Base-by-base conservation (phyloP, 2,113 vertebrate species). In the Arothron firmamentum region DNA sequence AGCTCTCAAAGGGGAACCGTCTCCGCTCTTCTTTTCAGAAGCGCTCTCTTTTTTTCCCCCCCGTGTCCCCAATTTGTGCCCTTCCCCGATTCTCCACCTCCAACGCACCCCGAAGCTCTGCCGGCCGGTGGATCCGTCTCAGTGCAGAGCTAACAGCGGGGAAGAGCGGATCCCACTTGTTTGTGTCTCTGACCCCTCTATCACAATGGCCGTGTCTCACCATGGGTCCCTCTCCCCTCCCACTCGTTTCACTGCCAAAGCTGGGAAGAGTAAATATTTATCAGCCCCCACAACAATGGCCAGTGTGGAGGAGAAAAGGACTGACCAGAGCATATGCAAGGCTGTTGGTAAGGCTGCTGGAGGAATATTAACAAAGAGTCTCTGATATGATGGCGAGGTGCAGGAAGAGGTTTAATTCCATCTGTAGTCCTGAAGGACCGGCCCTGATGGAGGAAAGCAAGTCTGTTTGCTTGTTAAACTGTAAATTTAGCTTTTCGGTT, bases 261-360 rank as follows among this genome's bases (percentile, higher is more conserved):
- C 92, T 93, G 93, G 92, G 92, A 94, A 94, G 90, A 90, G 91
- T 93, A 93, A 91, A 94, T 93, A 93, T 94, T 94, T 94, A 92
- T 90, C 90, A 85, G 82, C 71, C 79, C 82, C 62, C 68, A 82
- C 85, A 88, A 93, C 92, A 95, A 92, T 92, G 87, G 63, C 71
- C 61, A 50, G 87, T 83, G 66, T 34, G 71, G 67, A 81, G 85
- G 84, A 84, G 90, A 91, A 90, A 90, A 76, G 91, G 70, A 87
- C 74, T 82, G 74, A 75, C 69, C 68, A 65, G 64, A 79, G 86
- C 79, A 79, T 87, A 70, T 78, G 66, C 74, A 28, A 61, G 82
- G 52, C 72, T 54, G 18, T 18, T 63, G 58, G 57, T 19, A 42
- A 56, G 49, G 18, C 69, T 52, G 61, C 31, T 70, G 52, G 66